A percentile compares a stretch with the other conserved stretches of the same genome.
phyloP scores from a whole-genome alignment of 2,797 vertebrate species.

The Sebastes itinus region DNA sequence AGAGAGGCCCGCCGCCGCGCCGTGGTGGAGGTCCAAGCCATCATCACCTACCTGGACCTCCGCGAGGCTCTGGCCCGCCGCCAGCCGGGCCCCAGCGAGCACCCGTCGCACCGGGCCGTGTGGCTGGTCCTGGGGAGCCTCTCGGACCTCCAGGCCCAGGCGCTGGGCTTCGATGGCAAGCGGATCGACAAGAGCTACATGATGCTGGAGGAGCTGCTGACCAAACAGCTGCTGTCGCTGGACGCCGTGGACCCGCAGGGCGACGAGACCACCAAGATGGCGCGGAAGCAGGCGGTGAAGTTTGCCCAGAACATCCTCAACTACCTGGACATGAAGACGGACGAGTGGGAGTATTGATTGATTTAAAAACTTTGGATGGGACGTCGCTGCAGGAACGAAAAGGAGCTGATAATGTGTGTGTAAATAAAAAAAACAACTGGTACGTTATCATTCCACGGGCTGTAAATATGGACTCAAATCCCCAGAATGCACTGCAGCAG shows the following conservation, averaged over 20 bases:
- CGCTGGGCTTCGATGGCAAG: constrained; percentile 92
- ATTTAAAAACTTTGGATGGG: neutral
- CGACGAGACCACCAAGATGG: constrained; percentile 88
- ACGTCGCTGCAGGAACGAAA: constrained; percentile 17
- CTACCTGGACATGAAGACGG: constrained; percentile 97
- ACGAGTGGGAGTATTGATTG: constrained; percentile 95
- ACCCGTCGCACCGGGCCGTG: constrained; percentile 85
- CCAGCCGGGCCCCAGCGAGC: constrained; percentile 81
- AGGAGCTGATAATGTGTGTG: constrained; percentile 46
- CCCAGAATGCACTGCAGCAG: constrained; percentile 79
- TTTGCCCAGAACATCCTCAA: constrained; percentile 96
- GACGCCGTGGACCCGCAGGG: constrained; percentile 96
- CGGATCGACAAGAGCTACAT: constrained; percentile 95
- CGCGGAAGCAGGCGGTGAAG: constrained; percentile 96
- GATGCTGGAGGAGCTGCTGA: constrained; percentile 94
- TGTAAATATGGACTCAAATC: constrained; percentile 73
- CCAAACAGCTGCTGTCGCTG: constrained; percentile 93
- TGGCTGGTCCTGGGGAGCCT: constrained; percentile 90
- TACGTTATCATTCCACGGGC: constrained; percentile 44
- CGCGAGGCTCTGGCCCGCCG: constrained; percentile 87
- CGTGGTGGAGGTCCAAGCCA: constrained; percentile 92
- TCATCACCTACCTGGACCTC: constrained; percentile 93
- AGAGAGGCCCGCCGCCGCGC: constrained; percentile 94
- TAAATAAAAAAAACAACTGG: constrained; percentile 47
- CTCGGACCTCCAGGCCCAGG: constrained; percentile 92